Conservation (phyloP, 2,888 invertebrate genomes). For the Microctonus hyperodae region DNA sequence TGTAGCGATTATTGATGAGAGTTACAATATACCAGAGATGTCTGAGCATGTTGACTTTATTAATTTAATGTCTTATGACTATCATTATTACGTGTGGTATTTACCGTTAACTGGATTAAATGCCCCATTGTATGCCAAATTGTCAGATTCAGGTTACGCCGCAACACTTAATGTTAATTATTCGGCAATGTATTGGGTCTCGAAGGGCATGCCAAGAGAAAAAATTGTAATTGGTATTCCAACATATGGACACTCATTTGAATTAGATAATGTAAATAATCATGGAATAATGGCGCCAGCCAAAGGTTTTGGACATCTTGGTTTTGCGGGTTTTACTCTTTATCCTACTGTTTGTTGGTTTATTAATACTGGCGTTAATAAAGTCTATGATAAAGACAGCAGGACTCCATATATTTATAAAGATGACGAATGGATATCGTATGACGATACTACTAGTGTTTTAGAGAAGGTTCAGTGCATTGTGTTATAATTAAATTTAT, state of each 20-base stretch:
- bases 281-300: constrained; percentile 76
- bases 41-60: constrained; percentile 82
- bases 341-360: constrained; percentile 77
- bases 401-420: constrained; percentile 80
- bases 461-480: constrained; percentile 68
- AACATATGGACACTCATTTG: constrained; percentile 78
- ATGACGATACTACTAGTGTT: constrained; percentile 77
- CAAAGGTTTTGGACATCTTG: constrained; percentile 73
- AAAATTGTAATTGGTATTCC: constrained; percentile 88
- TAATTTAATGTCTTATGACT: constrained; percentile 93
- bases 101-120: constrained; percentile 87
- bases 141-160: constrained; percentile 71
- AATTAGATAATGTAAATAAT: constrained; percentile 73
- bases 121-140: constrained; percentile 75
- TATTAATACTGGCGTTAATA: constrained; percentile 66
- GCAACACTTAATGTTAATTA: constrained; percentile 82
- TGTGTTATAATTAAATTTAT: not conserved
- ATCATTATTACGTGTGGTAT: constrained; percentile 77
- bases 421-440: constrained; percentile 82
- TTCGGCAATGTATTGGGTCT: constrained; percentile 79
- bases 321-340: constrained; percentile 73
- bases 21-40: constrained; percentile 81
- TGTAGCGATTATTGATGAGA: constrained; percentile 74
- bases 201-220: constrained; percentile 75
- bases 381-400: constrained; percentile 72